These are phyloP conservation scores for Gonocerus acuteangulatus DNA, from an alignment of 2,888 invertebrate genomes.

Conservation along the genomic window DNA sequence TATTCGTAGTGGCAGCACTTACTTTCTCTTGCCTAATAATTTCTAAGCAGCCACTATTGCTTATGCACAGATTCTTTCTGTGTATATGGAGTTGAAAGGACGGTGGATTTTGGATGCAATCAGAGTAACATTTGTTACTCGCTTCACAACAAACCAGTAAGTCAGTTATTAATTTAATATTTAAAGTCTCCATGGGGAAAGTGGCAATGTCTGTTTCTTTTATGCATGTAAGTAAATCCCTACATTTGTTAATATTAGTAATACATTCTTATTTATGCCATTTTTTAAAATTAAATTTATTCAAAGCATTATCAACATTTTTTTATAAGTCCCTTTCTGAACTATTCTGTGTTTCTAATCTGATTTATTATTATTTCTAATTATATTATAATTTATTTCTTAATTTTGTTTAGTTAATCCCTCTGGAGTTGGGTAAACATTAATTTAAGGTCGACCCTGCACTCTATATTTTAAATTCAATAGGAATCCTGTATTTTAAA, in stretches of 20 bases:
- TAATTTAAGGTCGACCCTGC: no score
- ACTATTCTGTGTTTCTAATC: no score
- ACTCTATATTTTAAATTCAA: no score
- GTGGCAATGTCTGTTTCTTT: slow-evolving; percentile 15
- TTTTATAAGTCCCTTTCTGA: no score
- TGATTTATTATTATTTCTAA: no score
- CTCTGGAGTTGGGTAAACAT: no score
- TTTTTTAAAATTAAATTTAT: not conserved
- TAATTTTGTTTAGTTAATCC: no score
- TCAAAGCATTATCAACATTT: no score
- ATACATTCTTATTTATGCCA: not conserved
- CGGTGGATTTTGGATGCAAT: slow-evolving; percentile 28
- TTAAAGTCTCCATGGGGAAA: slow-evolving; percentile 18
- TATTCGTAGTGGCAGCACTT: slow-evolving; percentile 16
- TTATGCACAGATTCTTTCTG: slow-evolving; percentile 18
- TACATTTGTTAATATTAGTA: slow-evolving; percentile 17
- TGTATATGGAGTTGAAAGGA: slow-evolving; percentile 16
- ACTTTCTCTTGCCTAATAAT: slow-evolving; percentile 5
- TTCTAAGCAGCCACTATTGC: slow-evolving; percentile 12
- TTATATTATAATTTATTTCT: no score
- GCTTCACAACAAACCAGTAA: slow-evolving; percentile 20
- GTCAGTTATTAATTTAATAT: slow-evolving; percentile 12
- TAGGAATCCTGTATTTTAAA: no score
- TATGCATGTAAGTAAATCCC: slow-evolving; percentile 24
- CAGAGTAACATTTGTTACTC: slow-evolving; percentile 20